A percentile compares a stretch with the other conserved stretches of the same genome.
Conservation (phyloP, 2,113 vertebrate genomes). For the Anas platyrhynchos region DNA sequence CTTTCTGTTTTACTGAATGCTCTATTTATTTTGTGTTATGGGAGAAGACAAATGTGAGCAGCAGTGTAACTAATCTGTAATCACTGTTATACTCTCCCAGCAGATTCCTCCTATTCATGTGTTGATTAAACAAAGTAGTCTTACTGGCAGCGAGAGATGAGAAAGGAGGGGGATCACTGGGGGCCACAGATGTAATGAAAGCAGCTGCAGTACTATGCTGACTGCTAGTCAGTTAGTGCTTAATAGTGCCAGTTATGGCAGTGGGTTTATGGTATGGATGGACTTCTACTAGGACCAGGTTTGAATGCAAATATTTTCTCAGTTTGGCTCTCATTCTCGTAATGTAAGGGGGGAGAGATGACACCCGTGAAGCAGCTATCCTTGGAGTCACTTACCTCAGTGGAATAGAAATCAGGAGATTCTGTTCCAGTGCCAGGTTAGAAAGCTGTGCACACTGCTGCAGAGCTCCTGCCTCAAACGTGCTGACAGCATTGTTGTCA, state of each 20-base stretch:
- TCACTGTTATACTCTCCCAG: not conserved
- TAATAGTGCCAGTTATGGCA: not conserved
- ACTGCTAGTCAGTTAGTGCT: not conserved
- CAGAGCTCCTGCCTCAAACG: conserved; percentile 80
- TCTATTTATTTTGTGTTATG: not conserved
- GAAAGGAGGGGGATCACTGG: not conserved
- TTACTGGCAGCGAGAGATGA: not conserved
- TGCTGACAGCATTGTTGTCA: conserved; percentile 80
- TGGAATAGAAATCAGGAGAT: conserved; percentile 79
- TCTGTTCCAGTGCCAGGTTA: conserved; percentile 84
- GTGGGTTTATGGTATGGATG: not conserved
- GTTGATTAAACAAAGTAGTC: conserved; percentile 30
- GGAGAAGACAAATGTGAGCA: not conserved
- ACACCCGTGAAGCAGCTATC: not conserved
- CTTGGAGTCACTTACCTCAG: conserved; percentile 72
- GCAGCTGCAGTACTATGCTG: not conserved
- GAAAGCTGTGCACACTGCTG: conserved; percentile 77
- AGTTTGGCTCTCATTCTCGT: not conserved
- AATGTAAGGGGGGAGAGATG: not conserved
- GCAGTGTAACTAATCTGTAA: not conserved
- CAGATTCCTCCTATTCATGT: not conserved
- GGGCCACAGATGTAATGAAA: not conserved
- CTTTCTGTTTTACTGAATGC: not conserved
- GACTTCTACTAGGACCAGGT: not conserved
- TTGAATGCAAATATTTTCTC: not conserved